Conservation (phyloP, 2,888 invertebrate genomes). For the Drosophila kambysellisi region DNA sequence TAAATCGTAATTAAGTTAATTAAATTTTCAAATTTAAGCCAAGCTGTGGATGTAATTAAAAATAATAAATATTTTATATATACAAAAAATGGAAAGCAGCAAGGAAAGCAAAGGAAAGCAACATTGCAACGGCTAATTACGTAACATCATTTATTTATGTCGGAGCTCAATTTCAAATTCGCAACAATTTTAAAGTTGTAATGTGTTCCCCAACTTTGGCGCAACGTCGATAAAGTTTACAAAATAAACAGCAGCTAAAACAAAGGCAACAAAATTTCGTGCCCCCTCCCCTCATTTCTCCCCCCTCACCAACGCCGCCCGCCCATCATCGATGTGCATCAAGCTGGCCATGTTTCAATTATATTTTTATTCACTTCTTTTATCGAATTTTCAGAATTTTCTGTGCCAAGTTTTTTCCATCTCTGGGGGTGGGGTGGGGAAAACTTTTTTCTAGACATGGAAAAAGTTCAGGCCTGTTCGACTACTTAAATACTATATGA, state of each 20-base stretch:
- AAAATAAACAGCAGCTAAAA: constrained; percentile 17
- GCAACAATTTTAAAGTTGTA: constrained; percentile 46
- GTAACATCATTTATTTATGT: constrained; percentile 50
- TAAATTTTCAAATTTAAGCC: not conserved
- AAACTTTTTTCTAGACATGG: constrained; percentile 7
- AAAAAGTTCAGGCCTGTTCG: too few species aligned
- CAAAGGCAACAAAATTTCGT: constrained; percentile 11
- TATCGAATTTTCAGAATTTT: constrained; percentile 45
- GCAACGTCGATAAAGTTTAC: constrained; percentile 34
- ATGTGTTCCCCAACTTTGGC: constrained; percentile 34
- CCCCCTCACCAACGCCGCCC: not conserved
- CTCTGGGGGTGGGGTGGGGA: not conserved
- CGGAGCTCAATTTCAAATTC: constrained; percentile 40
- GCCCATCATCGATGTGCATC: constrained; percentile 35
- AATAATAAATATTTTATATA: not conserved
- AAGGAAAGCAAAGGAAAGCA: constrained; percentile 2
- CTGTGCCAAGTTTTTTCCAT: constrained; percentile 22
- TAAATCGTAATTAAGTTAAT: not conserved
- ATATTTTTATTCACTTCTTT: constrained; percentile 41
- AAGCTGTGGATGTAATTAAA: not conserved
- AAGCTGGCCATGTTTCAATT: constrained; percentile 56
- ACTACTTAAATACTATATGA: not conserved
- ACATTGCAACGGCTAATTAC: constrained; percentile 36
- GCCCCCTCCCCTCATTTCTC: not conserved
- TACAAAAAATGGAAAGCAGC: not conserved